Evolutionary conservation across 2,888 invertebrate genomes (phyloP).

Genomic region (Lycocerus yunnanus): DNA sequence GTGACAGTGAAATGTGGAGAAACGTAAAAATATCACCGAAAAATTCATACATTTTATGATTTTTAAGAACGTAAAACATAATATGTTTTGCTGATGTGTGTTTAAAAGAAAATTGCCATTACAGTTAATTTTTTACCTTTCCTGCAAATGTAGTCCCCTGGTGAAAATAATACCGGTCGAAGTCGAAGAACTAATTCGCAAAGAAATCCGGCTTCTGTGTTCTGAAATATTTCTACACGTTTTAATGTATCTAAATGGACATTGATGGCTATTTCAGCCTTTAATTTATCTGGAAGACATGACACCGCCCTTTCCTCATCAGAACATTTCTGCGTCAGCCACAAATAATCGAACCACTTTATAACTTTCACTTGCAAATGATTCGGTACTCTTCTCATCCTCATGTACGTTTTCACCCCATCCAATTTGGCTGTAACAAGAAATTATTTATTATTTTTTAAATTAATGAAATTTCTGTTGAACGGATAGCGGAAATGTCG

Average conservation of each 20-base stretch:
- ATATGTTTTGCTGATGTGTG: not conserved
- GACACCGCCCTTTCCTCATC: constrained; percentile 96
- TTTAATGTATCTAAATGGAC: constrained; percentile 98
- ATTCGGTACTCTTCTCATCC: constrained; percentile 92
- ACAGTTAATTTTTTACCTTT: constrained; percentile 75
- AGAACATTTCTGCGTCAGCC: constrained; percentile 98
- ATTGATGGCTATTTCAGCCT: constrained; percentile 99
- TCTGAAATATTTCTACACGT: constrained; percentile 98
- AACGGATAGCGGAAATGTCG: not conserved
- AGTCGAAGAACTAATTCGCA: constrained; percentile 95
- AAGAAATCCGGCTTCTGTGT: constrained; percentile 98
- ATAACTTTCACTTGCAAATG: constrained; percentile 97
- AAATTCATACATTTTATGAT: not conserved
- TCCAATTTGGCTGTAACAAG: constrained; percentile 90
- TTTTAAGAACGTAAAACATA: not conserved
- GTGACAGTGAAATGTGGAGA: constrained; percentile 4
- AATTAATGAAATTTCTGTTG: not conserved
- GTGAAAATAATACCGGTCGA: constrained; percentile 95
- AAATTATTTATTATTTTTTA: constrained; percentile 10
- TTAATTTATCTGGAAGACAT: constrained; percentile 95
- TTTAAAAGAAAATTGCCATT: not conserved
- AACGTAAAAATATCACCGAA: not conserved
- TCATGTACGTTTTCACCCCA: constrained; percentile 98
- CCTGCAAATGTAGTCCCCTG: constrained; percentile 97
- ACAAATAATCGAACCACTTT: constrained; percentile 99